Conservation (phyloP, 2,888 invertebrate species). For the Uloborus plumipes region DNA sequence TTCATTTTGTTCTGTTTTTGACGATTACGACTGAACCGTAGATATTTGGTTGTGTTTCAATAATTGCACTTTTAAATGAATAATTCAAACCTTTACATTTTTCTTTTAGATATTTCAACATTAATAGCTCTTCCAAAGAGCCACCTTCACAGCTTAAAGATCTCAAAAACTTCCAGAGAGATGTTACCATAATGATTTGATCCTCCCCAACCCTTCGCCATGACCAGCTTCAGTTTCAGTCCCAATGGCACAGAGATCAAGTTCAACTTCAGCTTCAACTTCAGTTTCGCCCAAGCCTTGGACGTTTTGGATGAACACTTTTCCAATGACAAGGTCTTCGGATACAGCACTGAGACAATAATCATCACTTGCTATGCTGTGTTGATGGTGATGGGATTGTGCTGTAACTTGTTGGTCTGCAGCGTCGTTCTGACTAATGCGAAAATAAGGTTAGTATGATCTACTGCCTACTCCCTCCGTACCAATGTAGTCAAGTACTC, state of each 20-base stretch:
- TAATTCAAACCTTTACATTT: no score
- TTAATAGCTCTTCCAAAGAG: no score
- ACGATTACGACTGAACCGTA: no score
- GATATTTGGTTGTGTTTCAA: no score
- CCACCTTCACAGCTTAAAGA: no score
- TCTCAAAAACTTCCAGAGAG: no score
- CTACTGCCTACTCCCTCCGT: no score
- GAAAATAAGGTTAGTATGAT: constrained; percentile 38
- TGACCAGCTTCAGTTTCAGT: constrained; percentile 29
- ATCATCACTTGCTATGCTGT: constrained; percentile 41
- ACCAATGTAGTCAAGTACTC: no score
- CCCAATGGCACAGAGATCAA: constrained; percentile 34
- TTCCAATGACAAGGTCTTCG: constrained; percentile 63
- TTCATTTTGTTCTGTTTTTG: no score
- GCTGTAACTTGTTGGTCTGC: constrained; percentile 48
- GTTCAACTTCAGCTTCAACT: constrained; percentile 50
- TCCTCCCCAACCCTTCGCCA: neutral
- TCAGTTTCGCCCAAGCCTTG: constrained; percentile 36
- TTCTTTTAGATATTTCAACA: no score
- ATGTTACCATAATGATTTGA: no score
- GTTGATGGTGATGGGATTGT: constrained; percentile 44
- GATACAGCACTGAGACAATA: constrained; percentile 67
- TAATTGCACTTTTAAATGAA: no score
- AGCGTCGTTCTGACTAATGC: constrained; percentile 47
- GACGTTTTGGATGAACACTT: constrained; percentile 56